Percentiles rank a stretch among this genome's conserved stretches.
phyloP scores from a whole-genome alignment of 1,140 invertebrate genomes.

The Tribolium castaneum region DNA sequence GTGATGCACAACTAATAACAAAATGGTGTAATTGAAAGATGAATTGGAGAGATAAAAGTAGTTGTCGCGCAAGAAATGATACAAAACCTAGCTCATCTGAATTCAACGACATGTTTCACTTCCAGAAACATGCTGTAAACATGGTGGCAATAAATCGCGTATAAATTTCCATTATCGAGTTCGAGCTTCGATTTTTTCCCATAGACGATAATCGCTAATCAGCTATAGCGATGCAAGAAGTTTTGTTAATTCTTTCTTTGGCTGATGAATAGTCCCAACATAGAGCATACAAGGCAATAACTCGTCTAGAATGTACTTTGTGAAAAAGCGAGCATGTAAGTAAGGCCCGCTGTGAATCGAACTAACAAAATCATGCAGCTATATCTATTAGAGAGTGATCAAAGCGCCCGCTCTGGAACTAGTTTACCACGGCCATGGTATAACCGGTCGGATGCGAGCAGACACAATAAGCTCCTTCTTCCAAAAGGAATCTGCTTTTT shows the following conservation, averaged over 20 bases:
- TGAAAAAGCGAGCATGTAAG: slow-evolving; percentile 46
- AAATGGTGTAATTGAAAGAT: slow-evolving; percentile 14
- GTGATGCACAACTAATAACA: neutral
- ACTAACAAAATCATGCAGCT: slow-evolving; percentile 52
- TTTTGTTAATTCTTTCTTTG: slow-evolving; percentile 44
- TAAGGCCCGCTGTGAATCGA: slow-evolving; percentile 51
- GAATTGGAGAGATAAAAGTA: neutral
- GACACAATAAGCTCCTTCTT: slow-evolving; percentile 25
- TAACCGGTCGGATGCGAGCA: slow-evolving; percentile 27
- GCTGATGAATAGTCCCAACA: slow-evolving; percentile 15
- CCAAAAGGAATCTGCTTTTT: slow-evolving; percentile 11
- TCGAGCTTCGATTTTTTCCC: slow-evolving; percentile 30
- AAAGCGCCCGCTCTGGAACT: slow-evolving; percentile 48
- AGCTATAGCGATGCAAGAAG: slow-evolving; percentile 45
- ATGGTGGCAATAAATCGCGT: slow-evolving; percentile 45
- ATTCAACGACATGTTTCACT: slow-evolving; percentile 37
- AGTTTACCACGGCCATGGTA: slow-evolving; percentile 43
- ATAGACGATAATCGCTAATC: slow-evolving; percentile 15
- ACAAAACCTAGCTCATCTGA: slow-evolving; percentile 8
- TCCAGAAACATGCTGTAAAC: slow-evolving; percentile 44
- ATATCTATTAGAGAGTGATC: slow-evolving; percentile 52
- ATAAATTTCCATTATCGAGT: slow-evolving; percentile 48
- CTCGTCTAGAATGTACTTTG: slow-evolving; percentile 49
- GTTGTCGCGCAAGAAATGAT: neutral
- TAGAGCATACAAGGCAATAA: slow-evolving; percentile 45